These are phyloP conservation scores for Drosophila carrolli DNA, from an alignment of 1,140 invertebrate genomes.

Conservation along the genomic window DNA sequence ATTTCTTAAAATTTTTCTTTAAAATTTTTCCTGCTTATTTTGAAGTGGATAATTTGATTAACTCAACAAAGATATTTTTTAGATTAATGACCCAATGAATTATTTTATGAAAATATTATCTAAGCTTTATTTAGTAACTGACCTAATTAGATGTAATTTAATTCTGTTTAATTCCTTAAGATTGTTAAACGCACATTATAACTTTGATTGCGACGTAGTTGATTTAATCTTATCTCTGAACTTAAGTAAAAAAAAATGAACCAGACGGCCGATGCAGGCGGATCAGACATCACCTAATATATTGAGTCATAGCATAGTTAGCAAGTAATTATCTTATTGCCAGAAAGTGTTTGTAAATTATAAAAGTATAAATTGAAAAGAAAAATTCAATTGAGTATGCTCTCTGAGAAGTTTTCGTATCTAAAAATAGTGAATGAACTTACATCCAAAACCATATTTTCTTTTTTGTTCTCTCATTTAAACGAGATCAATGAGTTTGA, in stretches of 20 bases:
- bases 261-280: background rate
- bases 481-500: too few relatives aligned
- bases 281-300: conserved; percentile 25
- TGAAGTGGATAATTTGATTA: too few relatives aligned
- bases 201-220: conserved; percentile 16
- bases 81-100: too few relatives aligned
- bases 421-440: background rate
- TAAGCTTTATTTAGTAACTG: background rate
- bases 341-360: background rate
- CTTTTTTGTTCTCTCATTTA: too few relatives aligned
- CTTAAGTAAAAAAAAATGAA: background rate
- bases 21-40: too few relatives aligned
- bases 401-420: background rate
- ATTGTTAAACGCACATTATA: conserved; percentile 3
- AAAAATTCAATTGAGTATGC: background rate
- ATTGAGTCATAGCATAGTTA: conserved; percentile 22
- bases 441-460: too few relatives aligned
- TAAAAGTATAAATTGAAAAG: background rate
- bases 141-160: background rate
- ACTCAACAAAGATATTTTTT: too few relatives aligned
- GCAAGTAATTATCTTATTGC: conserved; percentile 3
- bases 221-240: conserved; percentile 26
- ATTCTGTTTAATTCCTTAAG: background rate
- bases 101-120: too few relatives aligned
- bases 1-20: too few relatives aligned